These are phyloP conservation scores for Actinernus sp. DNA, from an alignment of 92 coral and sea anemone genomes.

Conservation along the genomic window DNA sequence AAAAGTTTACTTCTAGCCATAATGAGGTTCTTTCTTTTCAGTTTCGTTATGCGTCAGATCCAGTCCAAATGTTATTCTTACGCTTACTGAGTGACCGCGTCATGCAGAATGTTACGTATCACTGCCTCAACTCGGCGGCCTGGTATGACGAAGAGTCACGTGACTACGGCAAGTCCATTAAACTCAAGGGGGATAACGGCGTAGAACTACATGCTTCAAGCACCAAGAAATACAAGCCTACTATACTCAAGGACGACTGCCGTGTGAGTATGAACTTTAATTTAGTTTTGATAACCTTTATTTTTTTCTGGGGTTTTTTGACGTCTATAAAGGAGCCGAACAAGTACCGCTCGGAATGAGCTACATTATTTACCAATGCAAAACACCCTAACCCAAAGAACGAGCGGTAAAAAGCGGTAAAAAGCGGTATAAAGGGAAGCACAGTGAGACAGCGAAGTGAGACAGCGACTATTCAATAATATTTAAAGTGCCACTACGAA, in stretches of 20 bases:
- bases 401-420: too few relatives aligned
- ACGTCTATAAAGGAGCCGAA: too few relatives aligned
- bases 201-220: constrained; percentile 86
- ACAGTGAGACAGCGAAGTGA: too few relatives aligned
- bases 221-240: constrained; percentile 89
- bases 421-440: too few relatives aligned
- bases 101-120: constrained; percentile 86
- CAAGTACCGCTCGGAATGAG: too few relatives aligned
- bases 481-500: too few relatives aligned
- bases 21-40: constrained; percentile 3
- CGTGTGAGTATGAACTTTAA: constrained; percentile 77
- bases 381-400: too few relatives aligned
- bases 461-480: too few relatives aligned
- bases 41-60: constrained; percentile 84
- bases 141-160: constrained; percentile 81
- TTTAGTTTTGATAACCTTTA: too few relatives aligned
- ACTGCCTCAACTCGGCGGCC: constrained; percentile 92
- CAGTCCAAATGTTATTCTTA: constrained; percentile 85
- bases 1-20: too few relatives aligned
- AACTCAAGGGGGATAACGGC: constrained; percentile 89
- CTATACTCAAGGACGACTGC: constrained; percentile 82
- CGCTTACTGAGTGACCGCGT: constrained; percentile 92
- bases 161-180: constrained; percentile 68
- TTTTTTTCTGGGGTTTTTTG: too few relatives aligned
- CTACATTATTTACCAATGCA: too few relatives aligned